Evolutionary conservation across 2,888 invertebrate species (phyloP).

Genomic region (Oxystoma pomonae): DNA sequence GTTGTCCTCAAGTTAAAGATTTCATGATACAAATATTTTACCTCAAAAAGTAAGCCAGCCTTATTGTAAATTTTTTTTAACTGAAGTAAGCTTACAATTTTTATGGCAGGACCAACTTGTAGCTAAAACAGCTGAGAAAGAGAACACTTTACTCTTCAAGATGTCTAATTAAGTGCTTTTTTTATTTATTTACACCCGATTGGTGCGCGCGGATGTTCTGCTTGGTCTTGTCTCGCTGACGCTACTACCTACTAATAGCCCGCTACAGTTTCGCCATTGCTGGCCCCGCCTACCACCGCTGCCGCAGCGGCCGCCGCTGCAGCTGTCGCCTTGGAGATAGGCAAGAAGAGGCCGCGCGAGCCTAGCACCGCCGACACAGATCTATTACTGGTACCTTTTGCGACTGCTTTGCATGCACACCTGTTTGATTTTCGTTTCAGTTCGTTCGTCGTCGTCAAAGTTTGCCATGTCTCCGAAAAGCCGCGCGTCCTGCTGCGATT

Average conservation of each 20-base stretch:
- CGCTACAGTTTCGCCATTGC: conserved; percentile 56
- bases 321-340: conserved; percentile 79
- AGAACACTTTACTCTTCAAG: too few species aligned
- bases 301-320: conserved; percentile 54
- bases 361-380: conserved; percentile 71
- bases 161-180: conserved; percentile 47
- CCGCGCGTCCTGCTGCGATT: too few species aligned
- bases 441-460: conserved; percentile 1
- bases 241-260: conserved; percentile 47
- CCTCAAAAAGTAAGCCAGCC: too few species aligned
- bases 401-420: conserved; percentile 26
- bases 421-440: conserved; percentile 11
- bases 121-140: too few species aligned
- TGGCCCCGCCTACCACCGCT: conserved; percentile 54
- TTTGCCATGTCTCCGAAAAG: conserved; percentile 5
- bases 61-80: too few species aligned
- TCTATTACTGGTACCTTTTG: conserved; percentile 87
- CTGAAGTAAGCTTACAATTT: too few species aligned
- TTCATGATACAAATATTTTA: too few species aligned
- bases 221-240: conserved; percentile 48
- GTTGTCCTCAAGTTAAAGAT: too few species aligned
- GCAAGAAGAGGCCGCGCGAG: conserved; percentile 93
- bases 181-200: conserved; percentile 45
- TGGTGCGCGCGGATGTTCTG: conserved; percentile 45
- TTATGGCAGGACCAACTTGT: too few species aligned